A percentile compares a stretch with the other conserved stretches of the same genome.
Conservation (phyloP, 2,113 vertebrate species). For the Rattus rattus region DNA sequence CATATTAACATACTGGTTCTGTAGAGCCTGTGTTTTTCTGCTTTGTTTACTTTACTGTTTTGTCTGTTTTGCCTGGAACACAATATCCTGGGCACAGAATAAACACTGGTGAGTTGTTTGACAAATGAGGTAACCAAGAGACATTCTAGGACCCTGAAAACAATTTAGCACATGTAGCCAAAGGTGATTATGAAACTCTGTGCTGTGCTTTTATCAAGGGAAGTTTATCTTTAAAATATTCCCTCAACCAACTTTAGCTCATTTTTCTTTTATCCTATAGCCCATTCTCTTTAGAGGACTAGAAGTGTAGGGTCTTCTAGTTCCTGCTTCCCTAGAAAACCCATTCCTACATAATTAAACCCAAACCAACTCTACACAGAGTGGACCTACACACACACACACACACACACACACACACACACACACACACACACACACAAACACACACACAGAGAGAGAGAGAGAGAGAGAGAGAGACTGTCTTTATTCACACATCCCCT, state of each 20-base stretch:
- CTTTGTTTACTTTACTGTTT: not conserved
- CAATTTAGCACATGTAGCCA: not conserved
- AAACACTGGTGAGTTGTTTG: not conserved
- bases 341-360: not conserved
- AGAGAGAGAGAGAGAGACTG: no score
- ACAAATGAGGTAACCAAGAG: not conserved
- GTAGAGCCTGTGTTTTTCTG: not conserved
- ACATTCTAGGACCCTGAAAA: not conserved
- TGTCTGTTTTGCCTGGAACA: not conserved
- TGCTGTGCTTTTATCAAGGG: not conserved
- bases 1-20: no score
- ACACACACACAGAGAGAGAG: no score
- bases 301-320: not conserved
- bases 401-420: not conserved
- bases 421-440: not conserved
- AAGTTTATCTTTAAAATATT: not conserved
- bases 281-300: not conserved
- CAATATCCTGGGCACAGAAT: not conserved
- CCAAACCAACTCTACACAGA: no score
- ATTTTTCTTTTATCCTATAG: not conserved
- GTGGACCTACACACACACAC: rapidly evolving
- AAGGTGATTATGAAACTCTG: rapidly evolving
- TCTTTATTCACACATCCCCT: not conserved
- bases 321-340: not conserved
- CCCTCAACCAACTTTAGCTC: not conserved